A percentile compares a stretch with the other conserved stretches of the same genome.
Conservation (phyloP, 2,888 invertebrate species). For the Xylota segnis region DNA sequence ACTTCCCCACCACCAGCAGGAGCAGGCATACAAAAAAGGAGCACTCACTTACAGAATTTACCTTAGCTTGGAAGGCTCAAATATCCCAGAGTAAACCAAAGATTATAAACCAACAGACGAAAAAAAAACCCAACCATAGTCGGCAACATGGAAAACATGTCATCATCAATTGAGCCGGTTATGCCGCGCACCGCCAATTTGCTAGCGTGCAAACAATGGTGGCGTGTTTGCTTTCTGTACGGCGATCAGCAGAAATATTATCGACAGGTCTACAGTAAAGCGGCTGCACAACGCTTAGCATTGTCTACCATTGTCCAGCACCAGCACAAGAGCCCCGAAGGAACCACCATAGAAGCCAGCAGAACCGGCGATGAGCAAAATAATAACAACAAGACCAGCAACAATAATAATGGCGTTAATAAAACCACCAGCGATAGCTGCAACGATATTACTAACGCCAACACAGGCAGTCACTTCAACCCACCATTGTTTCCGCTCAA, state of each 20-base stretch:
- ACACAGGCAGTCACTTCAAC: slow-evolving; percentile 68
- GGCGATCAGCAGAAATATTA: slow-evolving; percentile 95
- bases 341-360: slow-evolving; percentile 60
- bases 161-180: slow-evolving; percentile 82
- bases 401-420: slow-evolving; percentile 69
- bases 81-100: slow-evolving; percentile 64
- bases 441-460: slow-evolving; percentile 68
- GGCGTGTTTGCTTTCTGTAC: slow-evolving; percentile 95
- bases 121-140: slow-evolving; percentile 59
- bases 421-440: slow-evolving; percentile 67
- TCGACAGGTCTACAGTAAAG: slow-evolving; percentile 90
- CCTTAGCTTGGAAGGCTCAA: slow-evolving; percentile 31
- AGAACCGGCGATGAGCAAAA: slow-evolving; percentile 78
- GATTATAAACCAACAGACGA: slow-evolving; percentile 71
- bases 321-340: slow-evolving; percentile 65
- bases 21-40: slow-evolving; percentile 22
- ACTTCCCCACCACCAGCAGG: slow-evolving; percentile 28
- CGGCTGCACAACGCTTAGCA: slow-evolving; percentile 85
- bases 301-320: slow-evolving; percentile 79
- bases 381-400: slow-evolving; percentile 76
- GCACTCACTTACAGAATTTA: slow-evolving; percentile 57
- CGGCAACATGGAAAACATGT: slow-evolving; percentile 82
- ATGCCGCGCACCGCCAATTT: slow-evolving; percentile 88
- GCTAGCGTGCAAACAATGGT: slow-evolving; percentile 94
- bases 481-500: slow-evolving; percentile 77